Evolutionary conservation across 2,888 invertebrate genomes (phyloP), one percentile per base, ranked within the genome.

Genomic region (Andrena minutula): DNA sequence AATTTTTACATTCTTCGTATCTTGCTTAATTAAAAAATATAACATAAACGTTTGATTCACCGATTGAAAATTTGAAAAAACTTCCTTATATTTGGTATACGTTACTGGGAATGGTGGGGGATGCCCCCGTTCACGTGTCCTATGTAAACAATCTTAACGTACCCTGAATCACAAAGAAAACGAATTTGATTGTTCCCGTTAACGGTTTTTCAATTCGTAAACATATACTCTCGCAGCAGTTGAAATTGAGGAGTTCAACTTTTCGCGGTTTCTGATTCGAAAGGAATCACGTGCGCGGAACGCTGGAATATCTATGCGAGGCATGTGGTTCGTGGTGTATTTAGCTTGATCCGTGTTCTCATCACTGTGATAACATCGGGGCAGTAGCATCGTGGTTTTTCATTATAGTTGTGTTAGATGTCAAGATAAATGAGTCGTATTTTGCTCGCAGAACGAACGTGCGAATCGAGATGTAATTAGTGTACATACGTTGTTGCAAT

Each of bases 381-480:
- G 75, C 65, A 75, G 65, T 78, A 83, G 75, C 84, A 90, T 90
- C 85, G 88, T 90, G 87, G 56, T 84, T 88, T 85, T 74, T 73
- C 75, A 75, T 83, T 80, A 79, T 79, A 79, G 74, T 86, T 87
- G 86, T 83, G 69, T 87, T 88, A 88, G 86, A 91, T 90, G 89
- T 86, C 87, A 87, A 87, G 87, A 84, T 90, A 88, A 86, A 88
- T 86, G 76, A 70, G 80, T 80, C 65, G 80, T 86, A 86, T 88
- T 87, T 86, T 82, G 61, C 77, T 87, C 79, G 82, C 82, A 79
- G 76, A 58, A 74, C 60, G 78, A 79, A 76, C 51, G 79, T 86
- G 85, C 77, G 79, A 84, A 75, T 84, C 86, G 90, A 88, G 79
- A 90, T 89, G 90, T 90, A 83, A 86, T 86, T 84, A 84, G 79